Conservation (phyloP, 2,113 vertebrate species). For the Setophaga petechia region DNA sequence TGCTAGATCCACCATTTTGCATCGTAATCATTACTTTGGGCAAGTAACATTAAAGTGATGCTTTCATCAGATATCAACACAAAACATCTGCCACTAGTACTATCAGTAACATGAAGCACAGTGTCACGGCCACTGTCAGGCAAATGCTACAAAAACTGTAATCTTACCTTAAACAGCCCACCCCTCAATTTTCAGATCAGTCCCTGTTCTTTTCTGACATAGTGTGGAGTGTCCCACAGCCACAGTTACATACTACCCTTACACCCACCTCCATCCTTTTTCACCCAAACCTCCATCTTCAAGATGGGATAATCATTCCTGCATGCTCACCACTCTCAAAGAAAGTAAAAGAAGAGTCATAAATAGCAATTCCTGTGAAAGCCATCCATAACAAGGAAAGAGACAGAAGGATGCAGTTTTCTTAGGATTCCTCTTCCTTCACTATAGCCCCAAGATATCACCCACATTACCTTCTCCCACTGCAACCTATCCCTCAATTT, state of each 20-base stretch:
- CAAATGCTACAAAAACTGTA: neutral
- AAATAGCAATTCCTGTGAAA: neutral
- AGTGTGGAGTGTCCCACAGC: neutral
- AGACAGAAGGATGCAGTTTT: neutral
- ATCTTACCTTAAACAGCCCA: neutral
- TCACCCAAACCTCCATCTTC: neutral
- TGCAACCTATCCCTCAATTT: neutral
- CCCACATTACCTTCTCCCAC: neutral
- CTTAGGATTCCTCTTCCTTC: neutral
- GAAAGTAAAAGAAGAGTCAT: neutral
- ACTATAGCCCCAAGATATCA: neutral
- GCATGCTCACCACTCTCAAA: neutral
- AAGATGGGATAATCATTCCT: neutral
- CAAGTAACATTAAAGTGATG: neutral
- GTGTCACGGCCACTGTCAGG: accelerated
- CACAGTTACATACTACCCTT: neutral
- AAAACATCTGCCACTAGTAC: neutral
- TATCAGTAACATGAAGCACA: accelerated
- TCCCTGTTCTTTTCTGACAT: neutral
- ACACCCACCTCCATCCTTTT: neutral
- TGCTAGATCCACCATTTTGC: neutral
- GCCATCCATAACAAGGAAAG: neutral
- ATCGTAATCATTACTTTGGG: neutral
- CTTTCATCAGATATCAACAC: accelerated
- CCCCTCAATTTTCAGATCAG: neutral